Conservation (phyloP, 2,797 vertebrate genomes). For the Ctenopoma multispine region DNA sequence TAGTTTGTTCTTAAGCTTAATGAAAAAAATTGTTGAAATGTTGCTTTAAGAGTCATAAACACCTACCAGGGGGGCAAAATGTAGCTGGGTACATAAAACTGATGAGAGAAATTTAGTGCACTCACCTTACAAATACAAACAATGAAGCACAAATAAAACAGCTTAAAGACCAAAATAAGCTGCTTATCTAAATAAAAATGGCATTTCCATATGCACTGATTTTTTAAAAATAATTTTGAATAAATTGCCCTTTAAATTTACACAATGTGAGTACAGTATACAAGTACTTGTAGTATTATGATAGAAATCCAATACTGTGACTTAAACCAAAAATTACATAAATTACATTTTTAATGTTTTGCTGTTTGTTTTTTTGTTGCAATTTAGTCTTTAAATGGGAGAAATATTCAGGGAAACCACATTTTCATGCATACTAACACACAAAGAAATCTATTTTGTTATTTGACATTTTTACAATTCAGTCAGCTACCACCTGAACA, state of each 20-base stretch:
- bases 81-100: slow-evolving; percentile 34
- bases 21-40: slow-evolving; percentile 37
- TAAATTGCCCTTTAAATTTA: slow-evolving; percentile 46
- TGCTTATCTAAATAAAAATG: slow-evolving; percentile 19
- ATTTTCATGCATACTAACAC: slow-evolving; percentile 45
- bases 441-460: slow-evolving; percentile 2
- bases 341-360: slow-evolving; percentile 32
- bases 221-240: slow-evolving; percentile 57
- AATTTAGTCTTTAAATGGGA: slow-evolving; percentile 35
- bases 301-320: slow-evolving; percentile 48
- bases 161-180: slow-evolving; percentile 33
- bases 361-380: slow-evolving; percentile 21
- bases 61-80: slow-evolving; percentile 40
- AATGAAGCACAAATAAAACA: slow-evolving; percentile 41
- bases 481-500: slow-evolving; percentile 11
- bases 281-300: slow-evolving; percentile 39
- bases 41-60: slow-evolving; percentile 30
- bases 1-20: slow-evolving; percentile 35
- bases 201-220: slow-evolving; percentile 39
- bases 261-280: slow-evolving; percentile 58
- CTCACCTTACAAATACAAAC: slow-evolving; percentile 47
- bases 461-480: slow-evolving; percentile 10
- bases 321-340: slow-evolving; percentile 41
- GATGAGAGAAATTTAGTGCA: slow-evolving; percentile 44
- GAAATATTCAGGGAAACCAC: slow-evolving; percentile 17